Evolutionary conservation across 2,113 vertebrate genomes (phyloP), one percentile per base, ranked within the genome.

Genomic region (Speoplatyrhinus poulsoni): DNA sequence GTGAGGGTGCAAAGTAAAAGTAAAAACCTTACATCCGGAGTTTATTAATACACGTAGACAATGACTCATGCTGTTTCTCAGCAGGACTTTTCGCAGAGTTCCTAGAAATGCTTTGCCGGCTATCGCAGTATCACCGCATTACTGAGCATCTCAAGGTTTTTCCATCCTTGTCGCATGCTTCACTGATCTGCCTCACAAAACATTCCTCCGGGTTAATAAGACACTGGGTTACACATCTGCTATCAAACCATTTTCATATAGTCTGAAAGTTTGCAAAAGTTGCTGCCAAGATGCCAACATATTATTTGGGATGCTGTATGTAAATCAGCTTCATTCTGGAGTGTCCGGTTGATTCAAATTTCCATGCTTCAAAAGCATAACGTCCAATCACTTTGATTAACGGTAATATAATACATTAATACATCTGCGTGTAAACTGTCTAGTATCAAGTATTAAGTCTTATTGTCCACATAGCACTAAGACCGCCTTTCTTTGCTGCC

Each of bases 21-120:
- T 3, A 6, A 26, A 36, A 75, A 82, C 82, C 71, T 52, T 72
- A 66, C 64, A 80, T 69, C 12, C 77, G 73, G 52, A 80, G 73
- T 72, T 87, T 88, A 87, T 88, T 84, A 90, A 90, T 90, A 91
- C 79, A 80, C 77, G 65, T 19, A 71, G 70, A 75, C 83, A 69
- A 61, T 50, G 81, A 75, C 82, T 68, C 57, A 46, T 66, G 77
- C 78, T 62, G 78, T 83, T 89, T 87, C 84, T 82, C 75, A 77
- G 81, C 85, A 82, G 69, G 73, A 76, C 65, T 75, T 70, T 72
- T 57, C 17, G 32, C 10, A 32, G 67, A 36, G 75, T 82, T 85
- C 75, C 82, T 86, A 73, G 82, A 78, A 81, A 86, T 81, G 88
- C 80, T 86, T 79, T 88, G 33, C 85, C 84, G 16, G 26, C 26